Evolutionary conservation across 2,888 invertebrate species (phyloP), one percentile per base, ranked within the genome.

Genomic region (Nyleta sp.): DNA sequence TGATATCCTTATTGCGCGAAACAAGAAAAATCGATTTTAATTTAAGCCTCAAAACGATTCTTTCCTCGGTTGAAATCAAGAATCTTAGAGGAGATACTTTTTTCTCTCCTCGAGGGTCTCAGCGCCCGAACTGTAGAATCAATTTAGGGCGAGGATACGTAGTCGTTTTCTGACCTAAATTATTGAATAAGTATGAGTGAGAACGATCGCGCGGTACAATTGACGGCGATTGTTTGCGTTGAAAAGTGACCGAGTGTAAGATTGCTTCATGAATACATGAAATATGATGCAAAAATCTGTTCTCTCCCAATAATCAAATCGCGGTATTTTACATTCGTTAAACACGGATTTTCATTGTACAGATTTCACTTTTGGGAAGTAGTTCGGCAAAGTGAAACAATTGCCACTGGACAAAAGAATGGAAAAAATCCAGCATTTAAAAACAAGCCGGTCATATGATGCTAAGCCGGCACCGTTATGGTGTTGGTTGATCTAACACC

Each of bases 201-300:
- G 81, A 76, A 82, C 82, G 83, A 84, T 83, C 82, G 80, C 77
- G 79, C 67, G 81, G 78, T 81, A 80, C 80, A 81, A 79, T 75
- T 79, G 71, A 67, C 79, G 75, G 71, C 79, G 75, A 79, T 79
- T 75, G 79, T 79, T 79, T 75, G 74, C 71, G 78, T 72, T 74
- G 68, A 74, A 70, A 74, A 78, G 65, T 78, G 78, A 78, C 78
- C 78, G 70, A 64, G 74, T 74, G 74, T 70, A 50, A 78, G 78
- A 78, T 78, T 74, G 70, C 74, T 70, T 74, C 78, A 78, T 74
- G 76, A 76, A 78, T 74, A 70, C 64, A 68, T 78, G 68, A 78
- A 70, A 70, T 70, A 70, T 76, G 62, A 40, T 70, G 48, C 48
- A 70, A 57, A 68, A 76, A 64, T 40, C 48, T 53, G 50, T 46